Evolutionary conservation across 2,888 invertebrate species (phyloP).

Genomic region (Zeuzera pyrina): DNA sequence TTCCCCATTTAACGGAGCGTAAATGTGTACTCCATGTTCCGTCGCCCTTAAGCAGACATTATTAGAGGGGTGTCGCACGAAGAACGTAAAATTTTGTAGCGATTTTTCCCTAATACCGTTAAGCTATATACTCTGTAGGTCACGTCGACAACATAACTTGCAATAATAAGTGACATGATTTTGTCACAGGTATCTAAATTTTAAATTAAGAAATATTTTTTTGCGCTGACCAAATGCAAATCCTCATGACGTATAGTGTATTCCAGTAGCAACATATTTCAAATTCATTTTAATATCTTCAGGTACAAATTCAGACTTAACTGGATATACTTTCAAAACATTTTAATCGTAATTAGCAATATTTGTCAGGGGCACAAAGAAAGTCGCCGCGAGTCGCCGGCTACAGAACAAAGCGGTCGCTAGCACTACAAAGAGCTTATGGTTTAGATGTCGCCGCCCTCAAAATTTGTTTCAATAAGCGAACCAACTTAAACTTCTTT

Average conservation of each 20-base stretch:
- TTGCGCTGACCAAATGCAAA: no score
- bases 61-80: conserved; percentile 62
- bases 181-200: no score
- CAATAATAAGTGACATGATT: no score
- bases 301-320: no score
- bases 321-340: no score
- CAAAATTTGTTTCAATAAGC: conserved; percentile 69
- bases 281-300: no score
- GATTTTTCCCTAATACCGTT: conserved; percentile 58
- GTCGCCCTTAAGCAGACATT: conserved; percentile 71
- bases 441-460: conserved; percentile 62
- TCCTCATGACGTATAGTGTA: no score
- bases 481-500: conserved; percentile 52
- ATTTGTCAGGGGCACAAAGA: conserved; percentile 59
- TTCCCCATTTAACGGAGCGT: conserved; percentile 70
- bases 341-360: conserved; percentile 64
- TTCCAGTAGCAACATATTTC: no score
- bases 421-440: conserved; percentile 62
- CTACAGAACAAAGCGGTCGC: conserved; percentile 46
- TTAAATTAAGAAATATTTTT: no score
- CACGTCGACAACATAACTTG: conserved; percentile 53
- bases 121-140: conserved; percentile 48
- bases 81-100: conserved; percentile 67
- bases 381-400: conserved; percentile 41
- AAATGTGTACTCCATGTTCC: conserved; percentile 70